Conservation (phyloP, 2,113 vertebrate species). For the Lophius piscatorius region DNA sequence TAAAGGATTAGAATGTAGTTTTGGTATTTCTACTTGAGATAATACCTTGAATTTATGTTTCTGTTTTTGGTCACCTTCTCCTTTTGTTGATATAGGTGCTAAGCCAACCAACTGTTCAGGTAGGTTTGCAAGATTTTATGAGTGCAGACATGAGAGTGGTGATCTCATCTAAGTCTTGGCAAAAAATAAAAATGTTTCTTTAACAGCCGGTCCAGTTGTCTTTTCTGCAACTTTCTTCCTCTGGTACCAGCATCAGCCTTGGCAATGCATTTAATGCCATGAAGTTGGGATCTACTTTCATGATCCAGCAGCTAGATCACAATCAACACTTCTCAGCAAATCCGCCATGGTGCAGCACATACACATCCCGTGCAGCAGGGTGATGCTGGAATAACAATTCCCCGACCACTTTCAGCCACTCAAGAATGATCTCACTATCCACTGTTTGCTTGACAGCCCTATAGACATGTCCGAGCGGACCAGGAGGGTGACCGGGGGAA, state of each 20-base stretch:
- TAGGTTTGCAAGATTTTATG: neutral
- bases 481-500: conserved; percentile 24
- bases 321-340: conserved; percentile 44
- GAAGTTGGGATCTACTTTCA: conserved; percentile 5
- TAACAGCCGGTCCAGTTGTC: neutral
- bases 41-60: too few species aligned
- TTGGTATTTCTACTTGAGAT: too few species aligned
- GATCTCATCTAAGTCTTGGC: neutral
- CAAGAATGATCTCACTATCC: conserved; percentile 45
- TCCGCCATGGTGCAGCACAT: conserved; percentile 27
- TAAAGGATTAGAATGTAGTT: too few species aligned
- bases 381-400: conserved; percentile 45
- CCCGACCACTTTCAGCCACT: conserved; percentile 41
- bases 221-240: neutral
- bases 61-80: too few species aligned
- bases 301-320: conserved; percentile 21
- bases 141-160: neutral
- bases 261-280: neutral
- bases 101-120: neutral
- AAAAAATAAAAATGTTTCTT: neutral
- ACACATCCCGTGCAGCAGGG: conserved; percentile 34
- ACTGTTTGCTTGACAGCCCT: conserved; percentile 21
- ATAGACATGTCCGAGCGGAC: conserved; percentile 20
- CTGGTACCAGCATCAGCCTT: neutral
- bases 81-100: too few species aligned